Conservation (phyloP, 2,113 vertebrate genomes). For the Fregetta grallaria region DNA sequence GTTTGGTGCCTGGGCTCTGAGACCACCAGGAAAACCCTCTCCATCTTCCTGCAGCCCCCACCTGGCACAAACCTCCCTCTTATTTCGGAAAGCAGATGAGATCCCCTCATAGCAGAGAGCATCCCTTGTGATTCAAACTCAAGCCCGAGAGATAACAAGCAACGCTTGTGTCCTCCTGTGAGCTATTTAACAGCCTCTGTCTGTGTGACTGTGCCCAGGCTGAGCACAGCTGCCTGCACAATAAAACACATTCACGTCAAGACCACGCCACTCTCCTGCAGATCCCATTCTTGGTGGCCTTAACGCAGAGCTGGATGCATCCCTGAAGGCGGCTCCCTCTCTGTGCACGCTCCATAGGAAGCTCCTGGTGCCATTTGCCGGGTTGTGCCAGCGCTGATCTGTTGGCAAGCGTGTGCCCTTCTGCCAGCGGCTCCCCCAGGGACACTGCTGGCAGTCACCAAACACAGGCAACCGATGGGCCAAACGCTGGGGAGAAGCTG, state of each 20-base stretch:
- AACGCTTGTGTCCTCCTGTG: background rate
- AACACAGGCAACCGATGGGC: accelerated
- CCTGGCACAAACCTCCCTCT: background rate
- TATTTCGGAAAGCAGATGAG: background rate
- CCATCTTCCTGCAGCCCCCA: background rate
- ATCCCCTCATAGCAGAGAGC: background rate
- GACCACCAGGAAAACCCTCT: background rate
- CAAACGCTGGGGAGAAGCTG: background rate
- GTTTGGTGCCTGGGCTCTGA: background rate
- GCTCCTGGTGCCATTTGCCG: background rate
- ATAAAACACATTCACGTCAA: accelerated
- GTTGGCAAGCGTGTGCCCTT: background rate
- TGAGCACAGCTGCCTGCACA: background rate
- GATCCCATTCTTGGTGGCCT: background rate
- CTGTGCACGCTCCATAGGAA: accelerated
- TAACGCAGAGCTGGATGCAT: background rate
- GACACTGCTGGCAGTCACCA: background rate
- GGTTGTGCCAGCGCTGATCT: accelerated
- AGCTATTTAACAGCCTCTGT: background rate
- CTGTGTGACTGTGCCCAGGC: background rate
- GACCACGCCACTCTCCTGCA: background rate
- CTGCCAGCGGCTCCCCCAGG: background rate
- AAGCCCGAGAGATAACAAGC: background rate
- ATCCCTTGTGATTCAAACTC: background rate
- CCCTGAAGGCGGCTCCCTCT: accelerated